phyloP scores from a whole-genome alignment of 2,797 vertebrate genomes.

The Chiroxiphia lanceolata region DNA sequence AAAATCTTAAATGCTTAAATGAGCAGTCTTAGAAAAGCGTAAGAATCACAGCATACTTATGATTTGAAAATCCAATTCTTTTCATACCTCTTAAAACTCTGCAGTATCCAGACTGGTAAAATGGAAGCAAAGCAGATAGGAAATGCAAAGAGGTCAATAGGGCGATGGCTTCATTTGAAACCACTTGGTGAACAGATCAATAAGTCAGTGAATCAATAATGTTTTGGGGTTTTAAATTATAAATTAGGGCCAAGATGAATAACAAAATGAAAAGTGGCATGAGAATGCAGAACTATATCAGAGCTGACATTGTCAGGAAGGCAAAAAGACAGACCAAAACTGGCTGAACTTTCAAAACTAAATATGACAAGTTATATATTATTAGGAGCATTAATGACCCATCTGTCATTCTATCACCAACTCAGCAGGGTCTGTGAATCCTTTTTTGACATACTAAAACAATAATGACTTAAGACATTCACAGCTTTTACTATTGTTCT shows the following conservation, averaged over 20 bases:
- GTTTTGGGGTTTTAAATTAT: conserved; percentile 6
- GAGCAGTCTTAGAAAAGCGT: background rate
- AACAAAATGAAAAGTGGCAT: background rate
- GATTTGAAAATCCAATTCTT: background rate
- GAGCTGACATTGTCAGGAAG: background rate
- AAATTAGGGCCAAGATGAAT: conserved; percentile 14
- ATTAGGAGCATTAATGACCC: background rate
- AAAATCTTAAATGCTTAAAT: background rate
- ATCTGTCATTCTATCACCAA: background rate
- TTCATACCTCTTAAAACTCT: background rate
- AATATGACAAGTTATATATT: background rate
- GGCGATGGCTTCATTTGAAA: conserved; percentile 42
- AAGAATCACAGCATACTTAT: background rate
- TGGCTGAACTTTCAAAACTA: background rate
- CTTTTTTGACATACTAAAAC: background rate
- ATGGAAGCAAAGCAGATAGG: background rate
- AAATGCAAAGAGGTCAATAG: background rate
- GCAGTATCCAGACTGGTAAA: background rate
- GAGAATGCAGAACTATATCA: background rate
- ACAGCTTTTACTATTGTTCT: background rate
- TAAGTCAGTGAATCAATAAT: conserved; percentile 8
- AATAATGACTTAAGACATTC: background rate
- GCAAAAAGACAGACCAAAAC: background rate
- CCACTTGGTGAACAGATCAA: conserved; percentile 18
- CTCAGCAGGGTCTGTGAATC: background rate